Evolutionary conservation across 2,113 vertebrate species (phyloP), one percentile per base, ranked within the genome.

Genomic region (Salvelinus sp.): DNA sequence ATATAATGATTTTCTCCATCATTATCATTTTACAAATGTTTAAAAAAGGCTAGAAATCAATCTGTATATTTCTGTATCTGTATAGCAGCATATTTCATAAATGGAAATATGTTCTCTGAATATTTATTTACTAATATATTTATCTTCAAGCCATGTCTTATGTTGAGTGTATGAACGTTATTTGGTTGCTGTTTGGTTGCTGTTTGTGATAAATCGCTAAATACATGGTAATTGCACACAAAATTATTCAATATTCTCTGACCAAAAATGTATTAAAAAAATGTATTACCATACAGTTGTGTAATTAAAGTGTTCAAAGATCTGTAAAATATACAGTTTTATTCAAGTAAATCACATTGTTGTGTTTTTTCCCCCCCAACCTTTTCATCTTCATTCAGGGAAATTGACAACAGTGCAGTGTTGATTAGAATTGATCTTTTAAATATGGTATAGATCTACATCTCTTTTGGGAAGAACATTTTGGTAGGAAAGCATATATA

Each of bases 121-220:
- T 99, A 99, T 99, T 98, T 99, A 99, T 99, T 99, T 96, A 98
- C 97, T 98, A 99, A 99, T 99, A 99, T 99, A 99, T 99, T 99
- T 99, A 99, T 98, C 96, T 96, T 90, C 95, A 98, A 98, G 97
- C 96, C 96, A 97, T 96, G 96, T 97, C 96, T 96, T 97, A 96
- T 95, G 95, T 97, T 95, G 95, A 95, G 95, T 94, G 95, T 95
- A 93, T 96, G 94, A 94, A 85, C 91, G 85, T 93, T 95, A n/a
- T 93, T 93, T 91, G 92, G 94, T 62, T 95, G n/a, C n/a, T n/a
- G 93, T 94, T 94, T 93, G 85, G 87, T 91, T 91, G 83, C 79
- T 84, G 90, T 90, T 89, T 90, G 88, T 92, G 93, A 94, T 91
- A 89, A 96, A 96, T 96, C 94, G 97, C 96, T 97, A 97, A 93